These are phyloP conservation scores for Drosophila testacea DNA, from an alignment of 2,888 invertebrate species.

Conservation along the genomic window DNA sequence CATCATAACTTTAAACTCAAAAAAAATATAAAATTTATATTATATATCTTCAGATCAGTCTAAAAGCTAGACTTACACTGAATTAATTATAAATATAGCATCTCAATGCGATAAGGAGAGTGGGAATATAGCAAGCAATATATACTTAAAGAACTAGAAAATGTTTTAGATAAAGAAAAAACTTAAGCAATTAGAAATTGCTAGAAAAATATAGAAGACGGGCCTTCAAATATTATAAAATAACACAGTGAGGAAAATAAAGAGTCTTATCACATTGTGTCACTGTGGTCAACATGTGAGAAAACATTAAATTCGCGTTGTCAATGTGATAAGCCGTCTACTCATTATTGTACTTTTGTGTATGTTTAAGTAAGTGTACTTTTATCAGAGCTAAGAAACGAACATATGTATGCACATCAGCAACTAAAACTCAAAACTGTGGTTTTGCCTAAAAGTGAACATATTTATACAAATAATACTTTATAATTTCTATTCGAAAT, in stretches of 20 bases:
- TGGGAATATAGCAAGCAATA: too few species aligned
- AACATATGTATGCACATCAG: neutral
- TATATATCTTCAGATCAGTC: too few species aligned
- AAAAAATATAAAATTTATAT: too few species aligned
- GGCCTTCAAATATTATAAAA: neutral
- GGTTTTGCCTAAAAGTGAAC: neutral
- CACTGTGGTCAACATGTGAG: conserved; percentile 23
- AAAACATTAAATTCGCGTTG: conserved; percentile 9
- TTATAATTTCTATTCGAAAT: neutral
- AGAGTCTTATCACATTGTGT: conserved; percentile 3
- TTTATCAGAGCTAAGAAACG: neutral
- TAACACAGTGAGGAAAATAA: neutral
- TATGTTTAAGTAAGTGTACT: neutral
- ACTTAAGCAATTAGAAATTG: neutral
- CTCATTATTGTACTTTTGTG: neutral
- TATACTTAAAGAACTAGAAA: too few species aligned
- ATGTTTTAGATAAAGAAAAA: too few species aligned
- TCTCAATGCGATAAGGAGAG: too few species aligned
- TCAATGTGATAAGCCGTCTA: conserved; percentile 1
- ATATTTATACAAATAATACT: neutral
- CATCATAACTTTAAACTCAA: too few species aligned
- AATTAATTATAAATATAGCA: too few species aligned
- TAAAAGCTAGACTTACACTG: too few species aligned
- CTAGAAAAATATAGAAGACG: neutral
- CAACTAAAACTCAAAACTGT: neutral